A percentile compares a stretch with the other conserved stretches of the same genome.
Conservation (phyloP, 2,888 invertebrate species). For the Amphipyra berbera region DNA sequence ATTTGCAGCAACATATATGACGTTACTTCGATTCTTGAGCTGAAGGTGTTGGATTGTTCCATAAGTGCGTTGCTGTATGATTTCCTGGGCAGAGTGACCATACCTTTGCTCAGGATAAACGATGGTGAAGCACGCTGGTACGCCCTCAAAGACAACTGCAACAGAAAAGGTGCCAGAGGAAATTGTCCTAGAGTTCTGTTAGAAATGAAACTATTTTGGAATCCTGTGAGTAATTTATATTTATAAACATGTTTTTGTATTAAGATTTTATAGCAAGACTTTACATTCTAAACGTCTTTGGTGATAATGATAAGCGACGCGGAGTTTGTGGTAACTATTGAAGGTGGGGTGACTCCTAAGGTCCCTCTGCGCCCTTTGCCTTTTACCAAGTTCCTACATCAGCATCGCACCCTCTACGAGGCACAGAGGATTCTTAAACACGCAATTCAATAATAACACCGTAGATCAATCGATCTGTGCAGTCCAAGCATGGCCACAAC, state of each 20-base stretch:
- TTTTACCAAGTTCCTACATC: no score
- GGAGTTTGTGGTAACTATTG: no score
- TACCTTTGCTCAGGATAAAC: constrained; percentile 77
- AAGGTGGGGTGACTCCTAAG: no score
- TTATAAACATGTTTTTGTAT: background rate
- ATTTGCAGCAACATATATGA: constrained; percentile 82
- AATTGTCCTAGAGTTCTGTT: constrained; percentile 81
- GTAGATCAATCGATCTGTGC: no score
- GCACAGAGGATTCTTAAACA: no score
- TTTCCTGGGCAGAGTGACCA: constrained; percentile 76
- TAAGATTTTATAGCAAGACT: no score
- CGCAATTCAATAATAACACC: no score
- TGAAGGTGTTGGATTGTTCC: constrained; percentile 78
- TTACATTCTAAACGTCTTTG: no score
- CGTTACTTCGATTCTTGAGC: constrained; percentile 78
- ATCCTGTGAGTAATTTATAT: constrained; percentile 76
- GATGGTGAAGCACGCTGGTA: constrained; percentile 79
- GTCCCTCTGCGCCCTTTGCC: no score
- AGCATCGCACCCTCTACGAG: no score
- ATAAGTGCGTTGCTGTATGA: constrained; percentile 68
- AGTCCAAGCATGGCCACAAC: no score
- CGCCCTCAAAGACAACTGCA: constrained; percentile 77
- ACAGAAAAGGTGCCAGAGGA: constrained; percentile 75
- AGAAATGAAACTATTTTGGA: constrained; percentile 79
- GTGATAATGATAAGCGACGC: no score